Evolutionary conservation across 2,797 vertebrate species (phyloP), one percentile per base, ranked within the genome.

Genomic region (Notoglanidium macrostoma): DNA sequence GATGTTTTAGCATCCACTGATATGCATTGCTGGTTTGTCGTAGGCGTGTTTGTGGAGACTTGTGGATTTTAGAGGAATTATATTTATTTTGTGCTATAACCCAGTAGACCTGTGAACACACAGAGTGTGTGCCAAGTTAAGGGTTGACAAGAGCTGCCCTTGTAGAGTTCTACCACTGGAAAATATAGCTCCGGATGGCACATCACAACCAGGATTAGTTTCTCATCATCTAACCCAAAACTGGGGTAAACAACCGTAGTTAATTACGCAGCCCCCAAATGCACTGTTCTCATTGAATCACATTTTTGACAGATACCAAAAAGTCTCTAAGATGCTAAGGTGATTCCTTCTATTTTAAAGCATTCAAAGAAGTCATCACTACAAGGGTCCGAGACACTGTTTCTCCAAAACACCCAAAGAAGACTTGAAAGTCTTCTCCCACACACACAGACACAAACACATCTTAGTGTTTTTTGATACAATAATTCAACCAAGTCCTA

Each of bases 61-160:
- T 21, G 26, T 9, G 26, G 29, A 44, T 51, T 49, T 61, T 9
- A 21, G 23, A 32, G 26, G 59, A 44, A 44, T 3, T 61, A 26
- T 15, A 63, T n/a, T 12, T 8, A 35, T 32, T 83, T 83, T 83
- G 81, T 83, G 81, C 81, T 83, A 54, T 83, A 54, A 68, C 63
- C 63, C 81, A 54, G 63, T 83, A 63, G 21, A 63, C 51, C 76
- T 35, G 9, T 12, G 76, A 78, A 63, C 57, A 81, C 81, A 68
- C 14, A 0, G 29, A 68, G 63, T 15, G 29, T 35, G 81, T 63
- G 26, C 15, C 63, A 68, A 51, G 81, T 67, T 68, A 68, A 68
- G 81, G 44, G 46, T 67, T 83, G 46, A 68, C 29, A 14, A 12
- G 35, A 74, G 83, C 72, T 73, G 51, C 54, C 68, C 35, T 46